Percentiles rank a stretch among this genome's conserved stretches.
Evolutionary conservation across 1,140 invertebrate genomes (phyloP).

Genomic region (Tetragnatha versicolor): DNA sequence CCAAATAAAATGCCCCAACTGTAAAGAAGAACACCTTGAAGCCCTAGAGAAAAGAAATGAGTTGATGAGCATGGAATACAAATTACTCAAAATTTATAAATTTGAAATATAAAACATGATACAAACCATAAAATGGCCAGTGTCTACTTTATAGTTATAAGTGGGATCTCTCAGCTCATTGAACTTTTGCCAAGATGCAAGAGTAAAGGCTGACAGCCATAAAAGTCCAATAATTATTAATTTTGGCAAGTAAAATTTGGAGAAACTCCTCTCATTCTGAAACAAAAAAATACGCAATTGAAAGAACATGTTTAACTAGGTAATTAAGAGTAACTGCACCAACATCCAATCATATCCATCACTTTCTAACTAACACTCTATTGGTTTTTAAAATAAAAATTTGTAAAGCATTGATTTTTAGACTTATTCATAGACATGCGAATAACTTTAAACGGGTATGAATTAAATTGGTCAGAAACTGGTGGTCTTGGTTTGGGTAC

Average conservation of each 20-base stretch:
- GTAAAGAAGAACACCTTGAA: slow-evolving; percentile 85
- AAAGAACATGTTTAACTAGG: too few relatives aligned
- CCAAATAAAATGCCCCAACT: slow-evolving; percentile 81
- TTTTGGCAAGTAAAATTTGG: slow-evolving; percentile 92
- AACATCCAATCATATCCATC: too few relatives aligned
- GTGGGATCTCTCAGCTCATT: slow-evolving; percentile 90
- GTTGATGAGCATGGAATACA: background rate
- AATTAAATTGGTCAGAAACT: too few relatives aligned
- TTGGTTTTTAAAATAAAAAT: too few relatives aligned
- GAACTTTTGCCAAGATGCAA: slow-evolving; percentile 88
- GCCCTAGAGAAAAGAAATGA: slow-evolving; percentile 61
- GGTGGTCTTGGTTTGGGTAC: too few relatives aligned
- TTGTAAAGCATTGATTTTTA: too few relatives aligned
- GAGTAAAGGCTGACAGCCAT: slow-evolving; percentile 84
- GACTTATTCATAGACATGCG: too few relatives aligned
- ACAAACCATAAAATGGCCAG: slow-evolving; percentile 85
- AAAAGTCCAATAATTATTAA: slow-evolving; percentile 83
- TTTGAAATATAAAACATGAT: background rate
- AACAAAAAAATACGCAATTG: slow-evolving; percentile 12
- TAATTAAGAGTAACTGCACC: too few relatives aligned
- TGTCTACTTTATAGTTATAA: slow-evolving; percentile 89
- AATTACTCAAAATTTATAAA: background rate
- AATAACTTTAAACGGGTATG: too few relatives aligned
- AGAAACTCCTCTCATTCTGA: slow-evolving; percentile 83
- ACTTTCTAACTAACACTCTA: too few relatives aligned